These are phyloP conservation scores for Leptopilina boulardi DNA, from an alignment of 1,140 invertebrate genomes.

Conservation along the genomic window DNA sequence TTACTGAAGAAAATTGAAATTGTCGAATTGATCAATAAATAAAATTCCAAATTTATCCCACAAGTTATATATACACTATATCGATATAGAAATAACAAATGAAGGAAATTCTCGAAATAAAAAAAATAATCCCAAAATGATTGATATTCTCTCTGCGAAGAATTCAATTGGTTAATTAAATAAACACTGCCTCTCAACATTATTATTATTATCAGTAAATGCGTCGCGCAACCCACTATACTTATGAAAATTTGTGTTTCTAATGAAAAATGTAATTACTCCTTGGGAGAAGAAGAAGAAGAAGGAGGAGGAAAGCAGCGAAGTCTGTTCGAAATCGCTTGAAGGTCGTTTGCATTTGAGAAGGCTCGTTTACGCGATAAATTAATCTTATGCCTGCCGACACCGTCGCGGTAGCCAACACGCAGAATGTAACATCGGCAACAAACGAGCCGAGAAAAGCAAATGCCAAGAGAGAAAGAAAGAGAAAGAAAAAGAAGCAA, in stretches of 20 bases:
- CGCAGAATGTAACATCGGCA: constrained; percentile 27
- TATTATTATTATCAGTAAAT: too few relatives aligned
- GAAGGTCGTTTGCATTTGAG: constrained; percentile 24
- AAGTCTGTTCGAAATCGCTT: constrained; percentile 18
- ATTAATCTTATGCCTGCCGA: constrained; percentile 49
- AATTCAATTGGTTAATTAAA: too few relatives aligned
- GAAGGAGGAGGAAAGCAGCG: constrained; percentile 11
- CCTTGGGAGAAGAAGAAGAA: not conserved
- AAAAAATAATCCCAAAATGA: too few relatives aligned
- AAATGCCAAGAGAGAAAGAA: constrained; percentile 3
- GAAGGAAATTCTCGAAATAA: too few relatives aligned
- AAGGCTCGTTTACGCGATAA: constrained; percentile 46
- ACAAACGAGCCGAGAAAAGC: constrained; percentile 27
- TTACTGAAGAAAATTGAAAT: too few relatives aligned
- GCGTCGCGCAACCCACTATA: too few relatives aligned
- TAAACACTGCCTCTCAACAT: too few relatives aligned
- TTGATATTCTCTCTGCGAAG: too few relatives aligned
- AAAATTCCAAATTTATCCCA: not conserved
- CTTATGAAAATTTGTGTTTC: not conserved
- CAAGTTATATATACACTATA: too few relatives aligned
- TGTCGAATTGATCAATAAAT: too few relatives aligned
- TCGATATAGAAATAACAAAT: not conserved
- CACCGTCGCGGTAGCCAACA: constrained; percentile 32
- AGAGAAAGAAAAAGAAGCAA: constrained; percentile 36
- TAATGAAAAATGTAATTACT: constrained; percentile 11